A percentile compares a stretch with the other conserved stretches of the same genome.
Conservation (phyloP, 2,888 invertebrate genomes). For the Noctua fimbriata region DNA sequence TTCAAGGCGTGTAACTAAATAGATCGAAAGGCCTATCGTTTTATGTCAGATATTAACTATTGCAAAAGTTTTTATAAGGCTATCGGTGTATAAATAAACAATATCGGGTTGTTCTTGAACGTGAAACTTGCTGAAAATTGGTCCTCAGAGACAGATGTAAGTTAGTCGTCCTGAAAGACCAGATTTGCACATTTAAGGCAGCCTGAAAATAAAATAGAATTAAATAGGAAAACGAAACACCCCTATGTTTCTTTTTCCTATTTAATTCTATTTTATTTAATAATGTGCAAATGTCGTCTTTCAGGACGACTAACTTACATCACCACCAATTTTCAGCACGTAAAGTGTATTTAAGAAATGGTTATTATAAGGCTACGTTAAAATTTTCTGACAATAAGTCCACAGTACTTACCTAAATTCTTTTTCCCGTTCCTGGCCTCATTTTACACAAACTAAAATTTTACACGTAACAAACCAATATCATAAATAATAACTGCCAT, state of each 20-base stretch:
- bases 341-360: not conserved
- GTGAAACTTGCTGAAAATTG: not conserved
- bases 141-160: not conserved
- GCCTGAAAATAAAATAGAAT: not conserved
- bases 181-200: not conserved
- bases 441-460: not conserved
- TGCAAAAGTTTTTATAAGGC: not conserved
- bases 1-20: not conserved
- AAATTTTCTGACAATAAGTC: not conserved
- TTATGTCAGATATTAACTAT: not conserved
- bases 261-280: too few species aligned
- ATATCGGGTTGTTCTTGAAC: not conserved
- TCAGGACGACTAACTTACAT: too few species aligned
- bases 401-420: not conserved
- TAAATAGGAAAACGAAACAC: not conserved
- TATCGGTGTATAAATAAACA: not conserved
- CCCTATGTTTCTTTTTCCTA: too few species aligned
- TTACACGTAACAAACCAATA: constrained; percentile 6
- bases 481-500: constrained; percentile 9
- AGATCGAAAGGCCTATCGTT: not conserved
- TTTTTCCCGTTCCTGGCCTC: too few species aligned
- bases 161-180: not conserved
- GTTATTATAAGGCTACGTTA: not conserved
- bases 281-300: too few species aligned
- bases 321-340: too few species aligned